These are phyloP conservation scores for Xestia ashworthii DNA, from an alignment of 2,888 invertebrate species.

Conservation along the genomic window DNA sequence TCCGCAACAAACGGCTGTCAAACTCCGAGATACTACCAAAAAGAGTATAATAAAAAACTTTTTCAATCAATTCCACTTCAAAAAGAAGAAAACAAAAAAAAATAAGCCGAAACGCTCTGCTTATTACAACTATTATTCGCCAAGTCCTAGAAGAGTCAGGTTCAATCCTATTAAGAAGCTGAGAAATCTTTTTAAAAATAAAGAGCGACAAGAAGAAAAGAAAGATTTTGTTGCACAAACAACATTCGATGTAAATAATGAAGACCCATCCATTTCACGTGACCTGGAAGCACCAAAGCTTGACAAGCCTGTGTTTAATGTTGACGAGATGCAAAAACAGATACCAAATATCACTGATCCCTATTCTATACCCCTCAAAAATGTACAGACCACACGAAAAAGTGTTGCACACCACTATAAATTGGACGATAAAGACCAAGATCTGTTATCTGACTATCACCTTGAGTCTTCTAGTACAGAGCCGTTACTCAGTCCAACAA, in stretches of 20 bases:
- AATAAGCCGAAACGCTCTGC: slow-evolving; percentile 44
- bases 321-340: slow-evolving; percentile 72
- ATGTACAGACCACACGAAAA: background rate
- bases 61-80: slow-evolving; percentile 69
- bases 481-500: accelerated
- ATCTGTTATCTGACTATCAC: slow-evolving; percentile 25
- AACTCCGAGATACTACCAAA: slow-evolving; percentile 61
- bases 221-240: background rate
- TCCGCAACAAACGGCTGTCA: slow-evolving; percentile 71
- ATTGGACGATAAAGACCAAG: slow-evolving; percentile 43
- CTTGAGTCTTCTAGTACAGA: background rate
- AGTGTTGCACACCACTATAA: background rate
- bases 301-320: slow-evolving; percentile 58
- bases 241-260: slow-evolving; percentile 57
- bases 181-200: slow-evolving; percentile 71
- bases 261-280: slow-evolving; percentile 38
- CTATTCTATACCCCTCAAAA: background rate
- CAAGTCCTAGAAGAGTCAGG: slow-evolving; percentile 64
- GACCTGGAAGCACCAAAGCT: slow-evolving; percentile 56
- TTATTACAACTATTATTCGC: background rate
- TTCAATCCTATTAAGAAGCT: slow-evolving; percentile 77
- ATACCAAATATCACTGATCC: slow-evolving; percentile 75
- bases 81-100: slow-evolving; percentile 51
- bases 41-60: slow-evolving; percentile 66
- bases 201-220: slow-evolving; percentile 28